phyloP scores from a whole-genome alignment of 92 coral and sea anemone genomes.

The Porites rus region DNA sequence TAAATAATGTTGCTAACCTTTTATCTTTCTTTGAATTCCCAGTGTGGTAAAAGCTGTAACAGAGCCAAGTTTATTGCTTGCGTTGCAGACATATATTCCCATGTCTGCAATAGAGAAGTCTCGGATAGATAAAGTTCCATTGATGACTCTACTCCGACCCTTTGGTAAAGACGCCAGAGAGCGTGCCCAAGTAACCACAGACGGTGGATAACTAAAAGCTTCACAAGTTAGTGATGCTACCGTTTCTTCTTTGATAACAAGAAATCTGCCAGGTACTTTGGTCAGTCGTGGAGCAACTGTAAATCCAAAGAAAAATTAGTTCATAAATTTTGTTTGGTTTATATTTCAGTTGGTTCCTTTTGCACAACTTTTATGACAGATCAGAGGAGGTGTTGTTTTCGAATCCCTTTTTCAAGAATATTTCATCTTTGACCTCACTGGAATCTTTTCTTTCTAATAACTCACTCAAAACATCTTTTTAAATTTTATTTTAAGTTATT shows the following conservation, averaged over 20 bases:
- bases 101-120: background rate
- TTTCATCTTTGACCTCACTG: too few relatives aligned
- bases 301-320: too few relatives aligned
- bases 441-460: too few relatives aligned
- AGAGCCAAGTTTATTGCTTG: slow-evolving; percentile 1
- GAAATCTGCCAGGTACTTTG: background rate
- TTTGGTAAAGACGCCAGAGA: background rate
- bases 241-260: background rate
- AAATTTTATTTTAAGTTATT: too few relatives aligned
- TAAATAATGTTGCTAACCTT: too few relatives aligned
- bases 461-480: too few relatives aligned
- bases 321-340: too few relatives aligned
- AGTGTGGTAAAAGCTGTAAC: background rate
- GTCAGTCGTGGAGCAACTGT: background rate
- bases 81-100: slow-evolving; percentile 10
- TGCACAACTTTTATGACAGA: too few relatives aligned
- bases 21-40: too few relatives aligned
- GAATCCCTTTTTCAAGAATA: too few relatives aligned
- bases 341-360: too few relatives aligned
- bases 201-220: background rate
- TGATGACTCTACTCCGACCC: background rate
- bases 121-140: background rate
- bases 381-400: too few relatives aligned
- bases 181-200: background rate
- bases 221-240: background rate